Evolutionary conservation across 2,797 vertebrate species (phyloP), one percentile per base, ranked within the genome.

Genomic region (Buceros bicornis): DNA sequence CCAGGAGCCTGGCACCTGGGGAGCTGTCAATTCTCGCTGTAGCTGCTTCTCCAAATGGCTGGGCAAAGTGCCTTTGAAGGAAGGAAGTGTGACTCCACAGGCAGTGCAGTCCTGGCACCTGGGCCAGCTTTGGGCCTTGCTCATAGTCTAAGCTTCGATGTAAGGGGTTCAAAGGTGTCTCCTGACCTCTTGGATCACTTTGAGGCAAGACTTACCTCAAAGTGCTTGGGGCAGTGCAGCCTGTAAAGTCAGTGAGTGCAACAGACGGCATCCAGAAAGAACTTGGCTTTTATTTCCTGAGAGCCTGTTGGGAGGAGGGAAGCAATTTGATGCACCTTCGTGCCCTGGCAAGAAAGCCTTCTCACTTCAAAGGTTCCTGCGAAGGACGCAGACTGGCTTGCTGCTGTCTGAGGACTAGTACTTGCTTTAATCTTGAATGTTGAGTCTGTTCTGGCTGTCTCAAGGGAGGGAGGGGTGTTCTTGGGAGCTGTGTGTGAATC

Each of bases 321-420:
- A 71, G 82, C 43, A 77, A 91, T 83, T 66, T 76, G 92, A 37
- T 95, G 86, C 81, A 82, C 89, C 81, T 89, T 89, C 20, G 2
- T 90, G 92, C 70, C 74, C 74, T 96, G 89, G 86, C 94, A 87
- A 56, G 90, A 80, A 94, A 92, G 70, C 18, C 70, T 83, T 62
- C 85, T 37, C 70, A 47, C 93, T 96, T 96, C 92, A 96, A 96
- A 96, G 91, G 73, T 93, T 93, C 72, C 70, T 83, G 82, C 58
- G 62, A 84, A 78, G 73, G 66, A 53, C 73, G 93, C 77, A 60
- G 54, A 60, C 91, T 87, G 45, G 43, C 61, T 82, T 74, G 66
- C 50, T 94, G 79, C 65, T 93, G 35, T 82, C 70, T 95, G 88
- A 91, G 85, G 37, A 76, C 82, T 82, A 80, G 40, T 24, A 3